A percentile compares a stretch with the other conserved stretches of the same genome.
Evolutionary conservation across 2,888 invertebrate genomes (phyloP).

Genomic region (Meiosimyza platycephala): DNA sequence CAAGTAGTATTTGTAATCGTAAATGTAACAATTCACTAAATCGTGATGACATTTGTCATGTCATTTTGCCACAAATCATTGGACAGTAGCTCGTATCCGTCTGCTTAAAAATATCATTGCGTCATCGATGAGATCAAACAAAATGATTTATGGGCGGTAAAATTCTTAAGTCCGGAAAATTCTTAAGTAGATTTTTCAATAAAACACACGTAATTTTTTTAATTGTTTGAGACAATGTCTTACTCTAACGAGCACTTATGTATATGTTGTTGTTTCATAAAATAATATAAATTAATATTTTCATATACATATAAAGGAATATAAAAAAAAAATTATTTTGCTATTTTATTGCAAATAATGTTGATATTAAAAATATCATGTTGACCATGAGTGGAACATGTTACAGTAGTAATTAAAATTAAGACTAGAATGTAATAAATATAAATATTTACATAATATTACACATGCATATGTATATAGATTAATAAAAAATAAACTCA

Average conservation of each 20-base stretch:
- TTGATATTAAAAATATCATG: background rate
- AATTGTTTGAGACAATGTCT: too few species aligned
- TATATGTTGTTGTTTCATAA: too few species aligned
- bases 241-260: too few species aligned
- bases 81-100: slow-evolving; percentile 24
- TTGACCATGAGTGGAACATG: slow-evolving; percentile 25
- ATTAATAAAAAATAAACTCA: slow-evolving; percentile 3
- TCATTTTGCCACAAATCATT: slow-evolving; percentile 3
- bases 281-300: too few species aligned
- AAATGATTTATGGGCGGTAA: background rate
- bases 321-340: too few species aligned
- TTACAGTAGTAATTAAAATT: slow-evolving; percentile 24
- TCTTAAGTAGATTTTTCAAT: background rate
- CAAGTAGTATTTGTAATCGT: background rate
- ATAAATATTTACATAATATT: background rate
- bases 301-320: too few species aligned
- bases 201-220: too few species aligned
- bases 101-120: slow-evolving; percentile 17
- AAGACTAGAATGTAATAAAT: slow-evolving; percentile 30
- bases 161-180: background rate
- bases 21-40: slow-evolving; percentile 16
- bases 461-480: background rate
- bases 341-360: too few species aligned
- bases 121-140: slow-evolving; percentile 15
- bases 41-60: slow-evolving; percentile 35